A percentile compares a stretch with the other conserved stretches of the same genome.
phyloP scores from a whole-genome alignment of 2,113 vertebrate genomes.

The Leucosticte australis region DNA sequence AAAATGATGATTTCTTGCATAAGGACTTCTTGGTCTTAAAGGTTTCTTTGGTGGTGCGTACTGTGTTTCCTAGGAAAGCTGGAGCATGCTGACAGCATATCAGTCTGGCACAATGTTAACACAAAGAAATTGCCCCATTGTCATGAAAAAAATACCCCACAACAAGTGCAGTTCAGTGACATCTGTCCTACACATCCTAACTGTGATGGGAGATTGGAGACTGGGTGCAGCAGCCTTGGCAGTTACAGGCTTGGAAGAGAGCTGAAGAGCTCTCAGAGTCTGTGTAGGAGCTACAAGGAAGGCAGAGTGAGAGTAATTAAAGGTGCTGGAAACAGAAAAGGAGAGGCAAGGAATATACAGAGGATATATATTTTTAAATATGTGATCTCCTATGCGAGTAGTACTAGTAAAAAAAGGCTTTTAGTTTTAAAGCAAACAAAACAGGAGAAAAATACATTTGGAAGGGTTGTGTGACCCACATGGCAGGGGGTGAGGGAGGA shows the following conservation, averaged over 20 bases:
- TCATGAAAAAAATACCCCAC: not conserved
- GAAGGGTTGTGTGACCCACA: not conserved
- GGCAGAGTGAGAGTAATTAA: rapidly evolving
- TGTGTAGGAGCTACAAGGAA: not conserved
- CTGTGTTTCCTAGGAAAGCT: not conserved
- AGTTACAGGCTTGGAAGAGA: not conserved
- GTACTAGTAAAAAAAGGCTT: not conserved
- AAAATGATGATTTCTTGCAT: not conserved
- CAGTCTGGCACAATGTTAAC: not conserved
- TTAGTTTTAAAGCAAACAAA: not conserved
- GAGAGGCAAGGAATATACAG: not conserved
- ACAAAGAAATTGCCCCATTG: not conserved
- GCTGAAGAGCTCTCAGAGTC: not conserved
- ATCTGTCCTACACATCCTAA: not conserved
- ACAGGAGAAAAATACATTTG: not conserved
- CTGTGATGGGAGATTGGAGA: not conserved
- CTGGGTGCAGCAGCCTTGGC: not conserved
- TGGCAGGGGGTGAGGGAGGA: not conserved
- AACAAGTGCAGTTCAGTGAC: not conserved
- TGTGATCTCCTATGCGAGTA: not conserved
- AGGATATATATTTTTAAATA: not conserved
- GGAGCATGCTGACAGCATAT: not conserved
- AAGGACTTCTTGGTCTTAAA: not conserved
- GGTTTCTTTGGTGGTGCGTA: not conserved
- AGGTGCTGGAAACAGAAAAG: not conserved